Evolutionary conservation across 2,797 vertebrate species (phyloP), one percentile per base, ranked within the genome.

Genomic region (Craterocephalus amniculus): DNA sequence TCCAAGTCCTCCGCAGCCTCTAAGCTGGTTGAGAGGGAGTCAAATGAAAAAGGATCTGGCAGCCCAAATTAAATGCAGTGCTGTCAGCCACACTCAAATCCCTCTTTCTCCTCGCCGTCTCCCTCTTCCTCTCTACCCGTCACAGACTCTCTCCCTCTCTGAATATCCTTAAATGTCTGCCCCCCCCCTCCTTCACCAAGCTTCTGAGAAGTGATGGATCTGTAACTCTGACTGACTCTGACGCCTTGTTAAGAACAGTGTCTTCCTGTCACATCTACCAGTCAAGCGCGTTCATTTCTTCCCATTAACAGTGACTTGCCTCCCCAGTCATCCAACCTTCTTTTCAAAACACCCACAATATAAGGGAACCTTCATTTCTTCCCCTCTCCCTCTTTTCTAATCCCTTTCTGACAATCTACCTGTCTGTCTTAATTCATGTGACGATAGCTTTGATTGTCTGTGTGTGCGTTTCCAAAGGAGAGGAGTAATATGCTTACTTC

Each of bases 241-340:
- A 94, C 87, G 88, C 89, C 93, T 94, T 93, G 92, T 94, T 94
- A 94, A 93, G 91, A 94, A 89, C 90, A 92, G 91, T 93, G 91
- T 92, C 91, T 92, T 88, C 83, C 90, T 89, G 92, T 94, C 94
- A 94, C 89, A 94, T 93, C 91, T 89, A 80, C 87, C 91, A 91
- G 91, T 90, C 88, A 88, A 88, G 79, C 84, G 20, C 87, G 91
- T 93, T 94, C 91, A 93, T 93, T 94, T 91, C 92, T 90, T 85
- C 85, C 92, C 86, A 92, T 94, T 93, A 94, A 90, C 82, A 89
- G 88, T 91, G 91, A 88, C 83, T 89, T 75, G 74, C 78, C 87
- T 86, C 85, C 84, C 84, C 79, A 84, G 86, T 89, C 86, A 90
- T 87, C 82, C 81, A 84, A 73, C 81, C 74, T 72, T 70, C 70